A percentile compares a stretch with the other conserved stretches of the same genome.
phyloP scores from a whole-genome alignment of 2,888 invertebrate species.

The Watsonalla binaria region DNA sequence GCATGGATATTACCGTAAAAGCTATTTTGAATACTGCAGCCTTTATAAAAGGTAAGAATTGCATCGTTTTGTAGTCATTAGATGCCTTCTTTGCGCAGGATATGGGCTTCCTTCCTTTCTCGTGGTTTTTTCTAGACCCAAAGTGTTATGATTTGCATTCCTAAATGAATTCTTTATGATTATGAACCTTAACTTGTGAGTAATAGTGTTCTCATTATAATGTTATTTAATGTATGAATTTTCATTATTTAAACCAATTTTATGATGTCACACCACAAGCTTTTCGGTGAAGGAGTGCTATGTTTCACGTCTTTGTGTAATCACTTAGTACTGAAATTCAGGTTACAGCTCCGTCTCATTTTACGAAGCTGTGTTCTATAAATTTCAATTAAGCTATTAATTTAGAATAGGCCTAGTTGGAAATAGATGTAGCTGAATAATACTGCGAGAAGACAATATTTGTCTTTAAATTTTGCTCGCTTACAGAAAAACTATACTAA shows the following conservation, averaged over 20 bases:
- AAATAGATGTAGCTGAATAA: background rate
- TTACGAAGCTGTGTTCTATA: background rate
- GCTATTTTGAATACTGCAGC: background rate
- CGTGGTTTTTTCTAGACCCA: slow-evolving; percentile 1
- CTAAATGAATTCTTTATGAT: background rate
- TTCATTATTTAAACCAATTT: too few species aligned
- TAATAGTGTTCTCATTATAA: background rate
- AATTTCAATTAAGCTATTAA: slow-evolving; percentile 1
- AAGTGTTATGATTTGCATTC: slow-evolving; percentile 1
- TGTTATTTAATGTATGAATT: background rate
- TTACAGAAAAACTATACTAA: too few species aligned
- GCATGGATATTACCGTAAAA: background rate
- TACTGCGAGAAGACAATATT: background rate
- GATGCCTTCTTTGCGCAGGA: background rate
- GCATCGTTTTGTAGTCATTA: slow-evolving; percentile 2
- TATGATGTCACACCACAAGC: too few species aligned
- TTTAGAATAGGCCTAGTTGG: background rate
- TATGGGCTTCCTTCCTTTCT: slow-evolving; percentile 1
- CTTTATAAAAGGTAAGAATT: background rate
- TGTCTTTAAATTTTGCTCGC: background rate
- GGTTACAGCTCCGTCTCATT: background rate
- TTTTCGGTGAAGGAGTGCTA: too few species aligned
- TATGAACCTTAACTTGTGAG: background rate
- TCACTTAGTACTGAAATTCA: slow-evolving; percentile 3
- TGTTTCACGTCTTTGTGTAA: background rate